Evolutionary conservation across 2,113 vertebrate species (phyloP), one percentile per base, ranked within the genome.

Genomic region (Eidolon helvum): DNA sequence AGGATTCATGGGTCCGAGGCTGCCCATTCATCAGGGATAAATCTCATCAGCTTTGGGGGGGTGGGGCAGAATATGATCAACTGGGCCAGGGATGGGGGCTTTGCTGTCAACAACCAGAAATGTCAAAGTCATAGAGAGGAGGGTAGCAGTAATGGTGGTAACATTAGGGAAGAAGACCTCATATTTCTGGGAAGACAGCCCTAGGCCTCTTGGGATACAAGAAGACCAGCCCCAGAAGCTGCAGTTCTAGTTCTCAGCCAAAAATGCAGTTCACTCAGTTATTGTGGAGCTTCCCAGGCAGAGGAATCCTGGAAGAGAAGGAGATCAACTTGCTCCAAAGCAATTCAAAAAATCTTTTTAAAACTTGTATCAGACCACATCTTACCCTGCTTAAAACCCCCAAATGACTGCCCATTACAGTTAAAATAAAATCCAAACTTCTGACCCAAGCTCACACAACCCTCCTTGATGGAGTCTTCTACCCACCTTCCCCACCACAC

Each of bases 1-100:
- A 94, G 96, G 98, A 98, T 97, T 98, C 98, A 97, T 92, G 69
- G 79, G 59, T 82, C 72, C 2, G n/a, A 90, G 72, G 48, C 61
- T 71, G 18, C 79, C 95, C 95, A 80, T 95, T 95, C 94, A 94
- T 97, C 96, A 96, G 87, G 50, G 40, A 91, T 77, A 91, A 89
- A 59, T 92, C 66, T 90, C 91, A 35, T 0, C 43, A 63, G 38
- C 77, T 95, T 94, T 95, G 89, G 80, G 68, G 86, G 85, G 72
- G 22, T 35, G 72, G 69, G 77, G 69, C 75, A 87, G 91, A 84
- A 82, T 57, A 30, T 92, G 96, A 91, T 69, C 65, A 87, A 88
- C 69, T 77, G 85, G 45, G 53, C 22, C 65, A 68, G 14, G 38
- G 66, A 21, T 53, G n/a, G 74, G 55, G 72, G 40, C 22, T 82